A percentile compares a stretch with the other conserved stretches of the same genome.
Conservation (phyloP, 2,888 invertebrate species). For the Stenodema calcarata region DNA sequence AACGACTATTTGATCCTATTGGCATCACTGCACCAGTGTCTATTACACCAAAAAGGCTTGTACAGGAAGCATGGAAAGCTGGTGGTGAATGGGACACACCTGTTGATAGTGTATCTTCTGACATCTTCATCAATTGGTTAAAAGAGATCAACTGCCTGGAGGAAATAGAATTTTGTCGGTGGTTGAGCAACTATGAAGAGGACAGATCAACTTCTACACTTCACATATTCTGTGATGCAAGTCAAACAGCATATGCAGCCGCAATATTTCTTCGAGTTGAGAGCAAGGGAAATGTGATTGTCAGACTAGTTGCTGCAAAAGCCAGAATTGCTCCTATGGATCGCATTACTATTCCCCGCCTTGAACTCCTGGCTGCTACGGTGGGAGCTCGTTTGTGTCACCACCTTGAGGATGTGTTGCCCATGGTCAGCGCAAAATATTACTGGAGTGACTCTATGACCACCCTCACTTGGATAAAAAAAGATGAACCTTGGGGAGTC, state of each 20-base stretch:
- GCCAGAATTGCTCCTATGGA: constrained; percentile 58
- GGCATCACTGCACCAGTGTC: constrained; percentile 55
- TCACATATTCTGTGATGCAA: constrained; percentile 59
- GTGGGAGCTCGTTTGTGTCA: constrained; percentile 57
- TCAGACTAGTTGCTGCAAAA: constrained; percentile 57
- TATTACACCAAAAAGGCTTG: constrained; percentile 55
- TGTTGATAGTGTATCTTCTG: not conserved
- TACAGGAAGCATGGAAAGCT: constrained; percentile 52
- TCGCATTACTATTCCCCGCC: constrained; percentile 59
- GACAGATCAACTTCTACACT: constrained; percentile 16
- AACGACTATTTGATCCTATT: too few relatives aligned
- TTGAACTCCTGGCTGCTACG: constrained; percentile 59
- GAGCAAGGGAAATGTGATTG: constrained; percentile 42
- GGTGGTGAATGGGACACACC: constrained; percentile 28
- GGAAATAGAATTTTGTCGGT: not conserved
- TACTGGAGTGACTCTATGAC: constrained; percentile 59
- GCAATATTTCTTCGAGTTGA: constrained; percentile 57
- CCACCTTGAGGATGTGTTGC: constrained; percentile 49
- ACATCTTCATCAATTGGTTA: not conserved
- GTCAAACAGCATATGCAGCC: constrained; percentile 58
- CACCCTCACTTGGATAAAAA: constrained; percentile 57
- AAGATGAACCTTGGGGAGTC: constrained; percentile 56
- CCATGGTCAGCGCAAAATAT: constrained; percentile 41
- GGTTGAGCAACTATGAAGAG: not conserved
- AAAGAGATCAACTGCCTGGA: not conserved